These are phyloP conservation scores for Tetragnatha versicolor DNA, from an alignment of 1,140 invertebrate genomes.

Conservation along the genomic window DNA sequence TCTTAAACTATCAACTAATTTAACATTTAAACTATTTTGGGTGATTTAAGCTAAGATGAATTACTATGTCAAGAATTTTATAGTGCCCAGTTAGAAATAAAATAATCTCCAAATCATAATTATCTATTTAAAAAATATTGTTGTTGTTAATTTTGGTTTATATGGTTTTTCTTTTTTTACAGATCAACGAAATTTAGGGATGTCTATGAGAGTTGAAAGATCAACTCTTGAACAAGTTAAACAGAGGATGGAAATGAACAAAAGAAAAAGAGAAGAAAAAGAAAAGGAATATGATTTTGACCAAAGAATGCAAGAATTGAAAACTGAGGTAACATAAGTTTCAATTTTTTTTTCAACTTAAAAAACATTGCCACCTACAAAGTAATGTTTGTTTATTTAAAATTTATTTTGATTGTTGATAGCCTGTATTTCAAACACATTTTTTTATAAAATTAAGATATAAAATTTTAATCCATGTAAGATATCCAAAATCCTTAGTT, in stretches of 20 bases:
- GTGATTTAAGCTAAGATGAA: background rate
- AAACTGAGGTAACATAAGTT: conserved; percentile 86
- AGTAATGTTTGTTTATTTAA: no score
- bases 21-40: background rate
- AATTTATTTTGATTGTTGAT: no score
- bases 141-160: background rate
- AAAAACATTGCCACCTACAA: no score
- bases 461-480: no score
- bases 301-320: conserved; percentile 86
- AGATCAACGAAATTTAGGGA: conserved; percentile 97
- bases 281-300: conserved; percentile 96
- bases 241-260: conserved; percentile 90
- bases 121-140: no score
- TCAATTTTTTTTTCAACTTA: no score
- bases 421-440: no score
- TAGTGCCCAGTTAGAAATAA: no score
- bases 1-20: background rate
- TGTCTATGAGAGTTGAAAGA: conserved; percentile 99
- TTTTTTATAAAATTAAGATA: no score
- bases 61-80: background rate
- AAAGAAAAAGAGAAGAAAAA: conserved; percentile 93
- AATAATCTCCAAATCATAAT: no score
- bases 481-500: no score
- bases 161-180: background rate
- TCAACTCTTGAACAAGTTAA: conserved; percentile 96